phyloP scores from a whole-genome alignment of 2,888 invertebrate genomes.

The Dicycla oo region DNA sequence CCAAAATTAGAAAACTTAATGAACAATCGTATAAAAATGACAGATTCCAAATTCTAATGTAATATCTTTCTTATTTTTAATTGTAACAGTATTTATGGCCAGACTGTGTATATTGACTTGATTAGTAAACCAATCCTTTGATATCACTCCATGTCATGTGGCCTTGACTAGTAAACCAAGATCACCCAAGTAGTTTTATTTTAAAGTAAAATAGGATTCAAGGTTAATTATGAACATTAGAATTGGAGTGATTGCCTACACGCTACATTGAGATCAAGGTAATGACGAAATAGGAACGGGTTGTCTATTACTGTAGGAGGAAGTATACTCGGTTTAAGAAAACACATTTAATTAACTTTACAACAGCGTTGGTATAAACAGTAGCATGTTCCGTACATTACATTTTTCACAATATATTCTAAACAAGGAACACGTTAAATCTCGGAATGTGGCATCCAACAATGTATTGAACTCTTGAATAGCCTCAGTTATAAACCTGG shows the following conservation, averaged over 20 bases:
- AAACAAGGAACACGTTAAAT: conserved; percentile 54
- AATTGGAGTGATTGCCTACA: conserved; percentile 1
- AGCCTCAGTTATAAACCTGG: conserved; percentile 48
- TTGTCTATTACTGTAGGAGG: conserved; percentile 9
- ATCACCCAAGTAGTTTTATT: no score
- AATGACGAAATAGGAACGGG: conserved; percentile 5
- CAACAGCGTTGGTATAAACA: conserved; percentile 83
- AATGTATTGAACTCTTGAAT: conserved; percentile 58
- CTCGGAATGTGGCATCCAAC: conserved; percentile 60
- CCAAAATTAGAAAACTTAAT: no score
- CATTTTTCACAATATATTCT: conserved; percentile 48
- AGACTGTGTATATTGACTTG: no score
- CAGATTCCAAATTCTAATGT: no score
- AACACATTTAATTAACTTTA: conserved; percentile 85
- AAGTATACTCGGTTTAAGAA: conserved; percentile 60
- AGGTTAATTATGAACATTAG: no score
- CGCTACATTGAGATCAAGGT: conserved; percentile 24
- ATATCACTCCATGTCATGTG: no score
- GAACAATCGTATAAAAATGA: no score
- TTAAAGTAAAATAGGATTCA: no score
- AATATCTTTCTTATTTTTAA: no score
- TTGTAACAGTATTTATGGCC: no score
- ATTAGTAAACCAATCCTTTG: no score
- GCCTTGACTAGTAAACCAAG: no score
- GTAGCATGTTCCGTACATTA: conserved; percentile 60